Evolutionary conservation across 2,888 invertebrate genomes (phyloP).

Genomic region (Arge pagana): DNA sequence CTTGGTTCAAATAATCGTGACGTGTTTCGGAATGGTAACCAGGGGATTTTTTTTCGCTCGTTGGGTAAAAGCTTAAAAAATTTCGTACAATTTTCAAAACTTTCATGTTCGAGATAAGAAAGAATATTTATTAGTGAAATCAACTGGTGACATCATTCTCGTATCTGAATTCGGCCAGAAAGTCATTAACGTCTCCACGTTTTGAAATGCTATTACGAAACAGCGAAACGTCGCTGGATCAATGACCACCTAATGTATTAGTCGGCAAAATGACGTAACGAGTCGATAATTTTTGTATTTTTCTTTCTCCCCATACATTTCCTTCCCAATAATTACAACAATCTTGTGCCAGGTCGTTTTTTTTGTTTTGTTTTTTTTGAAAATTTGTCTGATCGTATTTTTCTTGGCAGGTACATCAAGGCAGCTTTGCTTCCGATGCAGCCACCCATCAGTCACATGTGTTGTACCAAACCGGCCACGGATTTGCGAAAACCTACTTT

Average conservation of each 20-base stretch:
- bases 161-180: constrained; percentile 15
- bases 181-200: constrained; percentile 24
- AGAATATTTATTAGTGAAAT: constrained; percentile 31
- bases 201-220: constrained; percentile 43
- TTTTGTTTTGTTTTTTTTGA: neutral
- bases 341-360: neutral
- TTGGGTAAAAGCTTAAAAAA: no score
- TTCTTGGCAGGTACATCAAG: constrained; percentile 71
- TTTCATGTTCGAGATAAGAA: neutral
- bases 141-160: constrained; percentile 29
- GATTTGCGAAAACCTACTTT: constrained; percentile 78
- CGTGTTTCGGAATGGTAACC: no score
- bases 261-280: constrained; percentile 34
- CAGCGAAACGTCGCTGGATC: constrained; percentile 36
- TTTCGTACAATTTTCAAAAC: no score
- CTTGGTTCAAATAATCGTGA: no score
- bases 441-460: constrained; percentile 61
- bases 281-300: no score
- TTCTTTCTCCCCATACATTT: constrained; percentile 14
- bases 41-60: no score
- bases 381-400: constrained; percentile 7
- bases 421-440: constrained; percentile 73
- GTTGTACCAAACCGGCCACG: constrained; percentile 71
- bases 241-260: constrained; percentile 36
- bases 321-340: no score